Evolutionary conservation across 2,113 vertebrate species (phyloP).

Genomic region (Oreochromis aureus): DNA sequence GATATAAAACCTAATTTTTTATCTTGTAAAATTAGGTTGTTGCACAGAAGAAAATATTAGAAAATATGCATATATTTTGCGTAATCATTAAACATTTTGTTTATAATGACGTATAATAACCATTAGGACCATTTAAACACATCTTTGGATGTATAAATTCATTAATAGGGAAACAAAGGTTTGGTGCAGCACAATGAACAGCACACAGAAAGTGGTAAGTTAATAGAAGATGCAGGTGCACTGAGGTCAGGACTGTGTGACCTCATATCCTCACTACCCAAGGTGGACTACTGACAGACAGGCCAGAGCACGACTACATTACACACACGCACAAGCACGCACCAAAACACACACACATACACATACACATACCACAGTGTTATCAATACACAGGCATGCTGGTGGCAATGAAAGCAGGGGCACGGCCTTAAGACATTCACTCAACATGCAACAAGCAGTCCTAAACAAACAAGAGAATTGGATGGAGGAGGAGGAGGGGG

Average conservation of each 20-base stretch:
- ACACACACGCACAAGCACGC: not conserved
- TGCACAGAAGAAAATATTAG: not conserved
- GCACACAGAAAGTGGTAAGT: slow-evolving; percentile 18
- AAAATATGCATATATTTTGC: not conserved
- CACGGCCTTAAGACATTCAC: slow-evolving; percentile 43
- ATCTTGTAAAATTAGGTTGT: accelerated
- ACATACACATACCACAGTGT: slow-evolving; percentile 41
- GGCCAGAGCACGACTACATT: not conserved
- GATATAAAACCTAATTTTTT: not conserved
- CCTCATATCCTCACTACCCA: slow-evolving; percentile 53
- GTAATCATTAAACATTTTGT: accelerated
- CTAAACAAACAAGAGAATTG: slow-evolving; percentile 53
- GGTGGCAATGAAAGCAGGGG: slow-evolving; percentile 42
- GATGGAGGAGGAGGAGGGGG: not conserved
- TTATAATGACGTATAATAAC: not conserved
- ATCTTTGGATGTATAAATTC: not conserved
- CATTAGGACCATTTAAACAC: not conserved
- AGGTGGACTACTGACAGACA: slow-evolving; percentile 57
- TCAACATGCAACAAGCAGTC: slow-evolving; percentile 51
- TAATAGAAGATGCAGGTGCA: slow-evolving; percentile 60
- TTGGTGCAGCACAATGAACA: slow-evolving; percentile 22
- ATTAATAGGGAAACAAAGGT: not conserved
- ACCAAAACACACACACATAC: not conserved
- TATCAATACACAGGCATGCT: slow-evolving; percentile 47
- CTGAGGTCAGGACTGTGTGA: slow-evolving; percentile 52